These are phyloP conservation scores for Deroplatys truncata DNA, from an alignment of 2,888 invertebrate genomes.

Conservation along the genomic window DNA sequence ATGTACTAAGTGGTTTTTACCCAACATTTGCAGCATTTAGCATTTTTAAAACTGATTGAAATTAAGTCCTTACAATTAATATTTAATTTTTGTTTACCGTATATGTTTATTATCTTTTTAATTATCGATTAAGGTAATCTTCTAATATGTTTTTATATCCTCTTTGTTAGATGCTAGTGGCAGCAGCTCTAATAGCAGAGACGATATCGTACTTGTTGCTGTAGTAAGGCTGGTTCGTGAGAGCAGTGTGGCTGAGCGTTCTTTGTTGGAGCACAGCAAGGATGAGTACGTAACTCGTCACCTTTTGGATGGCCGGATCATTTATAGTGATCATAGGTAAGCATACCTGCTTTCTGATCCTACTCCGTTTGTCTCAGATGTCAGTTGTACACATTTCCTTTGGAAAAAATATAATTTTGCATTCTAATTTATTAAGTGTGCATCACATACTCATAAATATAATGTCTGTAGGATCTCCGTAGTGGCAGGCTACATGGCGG, in stretches of 20 bases:
- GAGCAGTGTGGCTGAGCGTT: conserved; percentile 61
- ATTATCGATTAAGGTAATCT: too few relatives aligned
- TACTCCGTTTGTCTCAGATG: background rate
- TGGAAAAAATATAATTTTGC: background rate
- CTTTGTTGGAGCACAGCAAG: conserved; percentile 62
- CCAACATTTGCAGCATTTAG: too few relatives aligned
- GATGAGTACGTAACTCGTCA: conserved; percentile 89
- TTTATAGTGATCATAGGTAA: conserved; percentile 77
- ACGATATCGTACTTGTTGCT: conserved; percentile 40
- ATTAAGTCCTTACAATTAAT: too few relatives aligned
- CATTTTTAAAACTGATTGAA: too few relatives aligned
- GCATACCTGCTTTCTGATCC: background rate
- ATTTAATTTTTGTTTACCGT: too few relatives aligned
- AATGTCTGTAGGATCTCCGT: conserved; percentile 64
- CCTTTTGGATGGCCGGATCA: conserved; percentile 81
- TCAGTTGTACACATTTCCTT: background rate
- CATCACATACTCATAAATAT: background rate
- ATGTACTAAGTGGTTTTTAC: too few relatives aligned
- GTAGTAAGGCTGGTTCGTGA: conserved; percentile 69
- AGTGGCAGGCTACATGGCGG: conserved; percentile 83
- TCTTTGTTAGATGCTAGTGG: background rate
- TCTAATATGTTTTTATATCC: background rate
- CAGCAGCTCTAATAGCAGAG: conserved; percentile 19
- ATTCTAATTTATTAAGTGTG: background rate
- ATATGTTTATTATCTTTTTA: too few relatives aligned